phyloP scores from a whole-genome alignment of 2,888 invertebrate genomes.

The Platerodrilus igneus region DNA sequence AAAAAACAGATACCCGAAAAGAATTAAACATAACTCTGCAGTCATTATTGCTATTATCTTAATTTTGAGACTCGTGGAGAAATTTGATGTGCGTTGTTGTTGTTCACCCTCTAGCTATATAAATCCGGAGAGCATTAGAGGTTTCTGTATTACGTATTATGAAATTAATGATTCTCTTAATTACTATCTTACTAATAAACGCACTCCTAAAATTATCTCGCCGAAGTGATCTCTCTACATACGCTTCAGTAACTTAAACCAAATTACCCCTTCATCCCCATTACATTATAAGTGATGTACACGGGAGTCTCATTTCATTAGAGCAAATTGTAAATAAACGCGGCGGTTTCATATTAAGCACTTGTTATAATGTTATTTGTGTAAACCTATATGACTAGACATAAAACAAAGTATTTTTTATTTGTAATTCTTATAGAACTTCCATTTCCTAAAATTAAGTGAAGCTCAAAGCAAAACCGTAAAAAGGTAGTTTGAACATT shows the following conservation, averaged over 20 bases:
- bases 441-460: slow-evolving; percentile 10
- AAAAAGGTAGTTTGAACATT: slow-evolving; percentile 15
- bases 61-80: too few relatives aligned
- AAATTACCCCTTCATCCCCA: slow-evolving; percentile 16
- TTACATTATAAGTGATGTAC: slow-evolving; percentile 16
- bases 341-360: slow-evolving; percentile 11
- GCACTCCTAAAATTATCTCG: too few relatives aligned
- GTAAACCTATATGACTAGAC: slow-evolving; percentile 1
- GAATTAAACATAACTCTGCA: too few relatives aligned
- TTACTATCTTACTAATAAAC: too few relatives aligned
- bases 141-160: too few relatives aligned
- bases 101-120: too few relatives aligned
- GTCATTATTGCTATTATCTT: too few relatives aligned
- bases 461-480: slow-evolving; percentile 8
- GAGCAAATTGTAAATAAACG: slow-evolving; percentile 8
- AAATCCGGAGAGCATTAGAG: too few relatives aligned
- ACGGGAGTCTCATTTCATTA: slow-evolving; percentile 17
- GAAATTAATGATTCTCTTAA: too few relatives aligned
- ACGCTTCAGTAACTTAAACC: slow-evolving; percentile 5
- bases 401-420: slow-evolving; percentile 1
- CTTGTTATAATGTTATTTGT: slow-evolving; percentile 2
- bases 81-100: too few relatives aligned
- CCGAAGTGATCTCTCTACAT: too few relatives aligned
- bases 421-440: slow-evolving; percentile 8
- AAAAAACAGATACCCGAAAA: too few relatives aligned